Conservation (phyloP, 2,888 invertebrate species). For the Spisula subtruncata region DNA sequence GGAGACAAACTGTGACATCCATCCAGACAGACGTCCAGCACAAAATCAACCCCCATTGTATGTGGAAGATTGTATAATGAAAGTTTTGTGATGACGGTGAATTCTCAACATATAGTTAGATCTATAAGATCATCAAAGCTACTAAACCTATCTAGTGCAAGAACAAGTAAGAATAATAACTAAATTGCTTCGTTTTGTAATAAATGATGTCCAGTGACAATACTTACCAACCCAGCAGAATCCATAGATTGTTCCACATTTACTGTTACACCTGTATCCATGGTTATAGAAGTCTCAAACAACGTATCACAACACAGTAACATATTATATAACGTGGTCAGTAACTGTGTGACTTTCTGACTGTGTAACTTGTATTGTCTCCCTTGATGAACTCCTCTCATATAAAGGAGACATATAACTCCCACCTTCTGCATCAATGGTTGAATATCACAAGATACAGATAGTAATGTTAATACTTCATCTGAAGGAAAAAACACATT, state of each 20-base stretch:
- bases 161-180: too few species aligned
- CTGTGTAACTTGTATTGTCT: slow-evolving; percentile 58
- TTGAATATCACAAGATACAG: slow-evolving; percentile 69
- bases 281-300: slow-evolving; percentile 41
- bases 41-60: too few species aligned
- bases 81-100: too few species aligned
- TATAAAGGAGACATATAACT: slow-evolving; percentile 61
- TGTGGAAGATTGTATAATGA: too few species aligned
- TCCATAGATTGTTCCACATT: slow-evolving; percentile 29
- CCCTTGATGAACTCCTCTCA: slow-evolving; percentile 64
- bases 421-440: slow-evolving; percentile 76
- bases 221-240: slow-evolving; percentile 49
- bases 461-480: slow-evolving; percentile 75
- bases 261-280: not conserved
- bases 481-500: slow-evolving; percentile 76
- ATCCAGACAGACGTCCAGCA: too few species aligned
- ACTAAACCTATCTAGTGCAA: too few species aligned
- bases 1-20: too few species aligned
- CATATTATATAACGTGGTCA: slow-evolving; percentile 79
- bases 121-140: too few species aligned
- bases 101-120: too few species aligned
- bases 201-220: too few species aligned
- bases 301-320: slow-evolving; percentile 79
- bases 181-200: too few species aligned
- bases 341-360: slow-evolving; percentile 79